Conservation (phyloP, 2,888 invertebrate genomes). For the Drosophila austrosaltans region DNA sequence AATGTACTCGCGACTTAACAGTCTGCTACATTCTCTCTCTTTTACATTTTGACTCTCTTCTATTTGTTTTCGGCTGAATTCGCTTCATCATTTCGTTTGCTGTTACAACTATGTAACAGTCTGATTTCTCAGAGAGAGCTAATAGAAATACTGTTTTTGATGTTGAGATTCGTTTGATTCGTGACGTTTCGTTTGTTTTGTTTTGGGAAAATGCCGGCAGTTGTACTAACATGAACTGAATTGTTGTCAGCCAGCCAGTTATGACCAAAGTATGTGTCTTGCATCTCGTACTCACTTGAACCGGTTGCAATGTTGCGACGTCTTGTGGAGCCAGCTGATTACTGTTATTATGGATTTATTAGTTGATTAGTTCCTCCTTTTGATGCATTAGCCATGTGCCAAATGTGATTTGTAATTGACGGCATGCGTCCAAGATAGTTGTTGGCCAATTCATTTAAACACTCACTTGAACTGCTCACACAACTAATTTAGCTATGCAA, state of each 20-base stretch:
- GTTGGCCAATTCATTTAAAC: conserved; percentile 50
- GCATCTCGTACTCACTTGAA: conserved; percentile 43
- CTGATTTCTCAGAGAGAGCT: background rate
- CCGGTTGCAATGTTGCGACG: conserved; percentile 41
- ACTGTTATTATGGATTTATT: conserved; percentile 67
- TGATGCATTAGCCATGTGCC: conserved; percentile 6
- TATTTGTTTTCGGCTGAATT: too few relatives aligned
- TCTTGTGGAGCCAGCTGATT: conserved; percentile 49
- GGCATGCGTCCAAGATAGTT: conserved; percentile 39
- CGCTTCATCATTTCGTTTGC: too few relatives aligned
- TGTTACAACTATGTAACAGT: conserved; percentile 1
- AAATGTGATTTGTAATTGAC: conserved; percentile 53
- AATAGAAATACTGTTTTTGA: conserved; percentile 21
- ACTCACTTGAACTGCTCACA: conserved; percentile 21
- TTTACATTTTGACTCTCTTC: conserved; percentile 17
- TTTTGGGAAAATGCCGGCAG: conserved; percentile 64
- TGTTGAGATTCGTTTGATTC: too few relatives aligned
- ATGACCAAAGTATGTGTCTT: conserved; percentile 45
- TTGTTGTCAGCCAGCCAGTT: conserved; percentile 40
- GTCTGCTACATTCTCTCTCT: conserved; percentile 8
- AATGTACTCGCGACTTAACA: background rate
- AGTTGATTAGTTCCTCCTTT: conserved; percentile 44
- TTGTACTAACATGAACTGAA: conserved; percentile 35
- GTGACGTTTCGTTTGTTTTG: conserved; percentile 64
- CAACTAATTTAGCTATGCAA: conserved; percentile 19